Base-by-base conservation (phyloP, 1,140 invertebrate species). In the Zophobas morio region DNA sequence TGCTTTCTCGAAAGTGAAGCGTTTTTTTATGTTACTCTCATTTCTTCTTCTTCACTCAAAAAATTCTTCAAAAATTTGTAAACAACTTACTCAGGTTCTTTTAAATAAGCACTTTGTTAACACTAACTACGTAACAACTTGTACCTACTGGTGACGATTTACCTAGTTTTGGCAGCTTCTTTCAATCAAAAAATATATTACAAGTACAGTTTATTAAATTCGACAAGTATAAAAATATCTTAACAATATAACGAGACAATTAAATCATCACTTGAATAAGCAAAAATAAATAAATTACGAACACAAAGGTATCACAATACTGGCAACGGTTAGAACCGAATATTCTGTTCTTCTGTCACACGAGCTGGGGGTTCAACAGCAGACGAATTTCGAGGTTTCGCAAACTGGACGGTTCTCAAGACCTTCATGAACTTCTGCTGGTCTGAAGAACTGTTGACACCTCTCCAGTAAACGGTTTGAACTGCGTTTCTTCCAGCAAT, bases 401-500 rank as follows among this genome's bases (percentile, higher is more conserved):
- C 70, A 63, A 83, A 83, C 47, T 74, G 81, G 53, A 81, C 78
- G 0, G 80, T 82, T 42, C 79, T 81, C 20, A 79, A 79, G 6
- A 83, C 66, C 70, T 83, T 83, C 74, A 82, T 49, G 39, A 83
- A 78, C 54, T 80, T 81, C 53, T 77, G 75, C 6, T 78, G 60
- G 5, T 77, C 39, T 32, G 40, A 36, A 4, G 42, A 53, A 6
- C 35, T 57, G 2, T 47, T 74, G 2, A 87, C 84, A 72, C 88
- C 88, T 78, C 92, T 87, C 92, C 92, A 93, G 79, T 93, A 93
- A 0, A 93, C 91, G 0, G 92, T 93, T 80, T 93, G 91, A 32
- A 93, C 88, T 1, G 91, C 92, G 79, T 93, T 90, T 75, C 91
- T 89, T 47, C 92, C 91, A 46, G 91, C 91, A 72, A 93, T 90